These are phyloP conservation scores for Tiliacea citrago DNA, from an alignment of 2,888 invertebrate species.

Conservation along the genomic window DNA sequence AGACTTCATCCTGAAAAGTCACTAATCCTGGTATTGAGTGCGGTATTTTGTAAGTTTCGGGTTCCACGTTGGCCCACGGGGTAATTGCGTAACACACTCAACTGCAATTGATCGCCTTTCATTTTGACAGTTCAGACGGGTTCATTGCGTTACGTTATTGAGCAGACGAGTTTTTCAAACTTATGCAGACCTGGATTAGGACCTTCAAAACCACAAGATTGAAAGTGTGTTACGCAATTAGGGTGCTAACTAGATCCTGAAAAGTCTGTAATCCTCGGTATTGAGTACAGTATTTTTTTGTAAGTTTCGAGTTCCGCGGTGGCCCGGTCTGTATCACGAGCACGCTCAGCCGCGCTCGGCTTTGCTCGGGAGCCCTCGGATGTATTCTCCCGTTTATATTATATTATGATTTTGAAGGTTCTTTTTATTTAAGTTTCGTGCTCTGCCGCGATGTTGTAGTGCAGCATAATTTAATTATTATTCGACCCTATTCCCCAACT, in stretches of 20 bases:
- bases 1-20: background rate
- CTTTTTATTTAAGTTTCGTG: slow-evolving; percentile 47
- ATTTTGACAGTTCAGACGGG: too few species aligned
- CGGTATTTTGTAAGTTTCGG: background rate
- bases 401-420: slow-evolving; percentile 26
- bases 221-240: background rate
- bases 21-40: background rate
- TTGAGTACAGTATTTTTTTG: background rate
- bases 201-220: background rate
- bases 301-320: background rate
- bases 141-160: background rate
- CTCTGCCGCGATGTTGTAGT: slow-evolving; percentile 52
- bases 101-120: background rate
- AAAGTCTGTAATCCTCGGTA: background rate
- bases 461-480: slow-evolving; percentile 47
- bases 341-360: background rate
- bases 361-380: background rate
- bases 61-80: background rate
- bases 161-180: background rate
- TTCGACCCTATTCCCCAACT: slow-evolving; percentile 28
- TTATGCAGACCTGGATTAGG: background rate
- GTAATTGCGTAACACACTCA: background rate
- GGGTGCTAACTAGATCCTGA: background rate
- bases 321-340: background rate
- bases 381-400: slow-evolving; percentile 11